A percentile compares a stretch with the other conserved stretches of the same genome.
Evolutionary conservation across 2,888 invertebrate genomes (phyloP).

Genomic region (Suillia variegata): DNA sequence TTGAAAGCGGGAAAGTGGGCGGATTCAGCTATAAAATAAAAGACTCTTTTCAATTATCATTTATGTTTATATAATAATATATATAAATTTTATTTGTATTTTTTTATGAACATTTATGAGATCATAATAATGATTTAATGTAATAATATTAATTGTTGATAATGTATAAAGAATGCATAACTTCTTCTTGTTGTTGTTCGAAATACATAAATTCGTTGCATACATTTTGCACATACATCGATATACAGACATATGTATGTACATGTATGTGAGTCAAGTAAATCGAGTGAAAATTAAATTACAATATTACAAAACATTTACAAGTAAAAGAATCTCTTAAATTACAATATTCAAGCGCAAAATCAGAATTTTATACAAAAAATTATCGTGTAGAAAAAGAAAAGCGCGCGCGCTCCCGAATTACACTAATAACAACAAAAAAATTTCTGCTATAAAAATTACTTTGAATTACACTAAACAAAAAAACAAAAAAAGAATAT

Average conservation of each 20-base stretch:
- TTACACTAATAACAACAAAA: not conserved
- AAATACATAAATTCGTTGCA: constrained; percentile 26
- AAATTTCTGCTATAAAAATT: not conserved
- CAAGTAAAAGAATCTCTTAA: too few species aligned
- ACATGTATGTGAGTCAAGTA: constrained; percentile 25
- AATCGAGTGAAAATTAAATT: constrained; percentile 16
- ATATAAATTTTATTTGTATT: too few species aligned
- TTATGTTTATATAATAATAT: not conserved
- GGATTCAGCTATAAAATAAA: too few species aligned
- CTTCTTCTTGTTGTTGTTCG: constrained; percentile 28
- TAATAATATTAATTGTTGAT: constrained; percentile 14
- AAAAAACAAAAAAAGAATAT: not conserved
- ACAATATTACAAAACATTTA: constrained; percentile 23
- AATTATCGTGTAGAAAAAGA: not conserved
- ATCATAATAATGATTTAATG: constrained; percentile 48
- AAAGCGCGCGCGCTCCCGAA: too few species aligned
- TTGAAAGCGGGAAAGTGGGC: too few species aligned
- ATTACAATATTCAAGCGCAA: constrained; percentile 31
- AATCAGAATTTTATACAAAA: not conserved
- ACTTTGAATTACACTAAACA: too few species aligned
- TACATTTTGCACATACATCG: too few species aligned
- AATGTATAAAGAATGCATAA: constrained; percentile 5
- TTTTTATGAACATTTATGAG: constrained; percentile 60
- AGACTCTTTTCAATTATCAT: too few species aligned
- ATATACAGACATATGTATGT: constrained; percentile 22